Conservation (phyloP, 2,888 invertebrate species). For the Leucozona laternaria region DNA sequence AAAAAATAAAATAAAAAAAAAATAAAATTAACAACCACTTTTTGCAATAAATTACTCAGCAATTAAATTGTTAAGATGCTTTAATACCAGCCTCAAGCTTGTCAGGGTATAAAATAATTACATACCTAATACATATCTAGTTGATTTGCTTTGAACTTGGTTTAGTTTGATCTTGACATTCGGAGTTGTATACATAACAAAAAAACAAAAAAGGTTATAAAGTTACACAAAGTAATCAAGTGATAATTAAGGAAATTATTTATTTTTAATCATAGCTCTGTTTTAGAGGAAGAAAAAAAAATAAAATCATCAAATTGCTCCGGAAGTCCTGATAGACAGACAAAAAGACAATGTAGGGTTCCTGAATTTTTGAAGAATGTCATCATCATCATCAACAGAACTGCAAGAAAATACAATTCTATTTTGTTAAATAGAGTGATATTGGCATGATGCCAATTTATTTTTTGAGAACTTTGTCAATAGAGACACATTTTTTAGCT, state of each 20-base stretch:
- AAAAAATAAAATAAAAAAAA: constrained; percentile 1
- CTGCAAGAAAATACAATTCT: constrained; percentile 1
- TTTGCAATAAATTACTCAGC: constrained; percentile 51
- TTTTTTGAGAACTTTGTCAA: constrained; percentile 2
- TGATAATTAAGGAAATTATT: constrained; percentile 43
- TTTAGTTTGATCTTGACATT: constrained; percentile 65
- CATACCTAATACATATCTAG: not conserved
- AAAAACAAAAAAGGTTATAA: constrained; percentile 37
- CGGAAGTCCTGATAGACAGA: constrained; percentile 17
- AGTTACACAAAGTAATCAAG: constrained; percentile 28
- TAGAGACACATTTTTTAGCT: not conserved
- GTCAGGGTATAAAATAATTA: constrained; percentile 47
- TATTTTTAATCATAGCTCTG: not conserved
- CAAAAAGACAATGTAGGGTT: not conserved
- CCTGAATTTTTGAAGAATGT: not conserved
- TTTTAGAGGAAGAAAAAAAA: not conserved
- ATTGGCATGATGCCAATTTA: not conserved
- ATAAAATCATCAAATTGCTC: not conserved
- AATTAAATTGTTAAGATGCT: constrained; percentile 58
- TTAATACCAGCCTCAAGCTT: constrained; percentile 36
- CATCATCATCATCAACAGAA: constrained; percentile 15
- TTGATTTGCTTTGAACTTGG: constrained; percentile 63
- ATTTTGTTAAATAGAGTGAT: not conserved
- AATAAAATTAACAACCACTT: constrained; percentile 3
- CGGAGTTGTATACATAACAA: not conserved